phyloP scores from a whole-genome alignment of 2,888 invertebrate species.

The Clusia tigrina region DNA sequence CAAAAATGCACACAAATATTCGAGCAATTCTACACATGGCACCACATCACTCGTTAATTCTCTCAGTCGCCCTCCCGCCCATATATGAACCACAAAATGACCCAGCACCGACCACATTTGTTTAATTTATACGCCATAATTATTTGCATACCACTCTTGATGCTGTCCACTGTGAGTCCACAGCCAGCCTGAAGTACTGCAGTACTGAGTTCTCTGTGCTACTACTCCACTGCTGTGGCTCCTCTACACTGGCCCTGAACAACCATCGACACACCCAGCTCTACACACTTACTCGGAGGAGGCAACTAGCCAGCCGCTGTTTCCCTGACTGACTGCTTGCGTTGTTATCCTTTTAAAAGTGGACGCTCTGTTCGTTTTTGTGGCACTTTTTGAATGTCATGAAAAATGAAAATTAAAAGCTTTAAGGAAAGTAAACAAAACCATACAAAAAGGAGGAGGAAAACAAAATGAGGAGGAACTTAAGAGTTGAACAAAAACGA shows the following conservation, averaged over 20 bases:
- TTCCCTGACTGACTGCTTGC: not conserved
- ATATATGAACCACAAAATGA: not conserved
- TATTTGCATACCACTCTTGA: conserved; percentile 40
- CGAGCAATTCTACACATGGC: conserved; percentile 3
- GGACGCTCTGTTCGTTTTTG: conserved; percentile 2
- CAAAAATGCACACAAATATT: too few relatives aligned
- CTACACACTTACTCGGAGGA: too few relatives aligned
- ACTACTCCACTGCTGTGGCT: too few relatives aligned
- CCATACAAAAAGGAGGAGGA: conserved; percentile 2
- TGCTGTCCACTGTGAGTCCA: conserved; percentile 25
- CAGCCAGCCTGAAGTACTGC: too few relatives aligned
- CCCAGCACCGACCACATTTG: conserved; percentile 24
- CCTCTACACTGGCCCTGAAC: too few relatives aligned
- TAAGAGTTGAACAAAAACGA: too few relatives aligned
- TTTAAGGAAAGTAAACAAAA: conserved; percentile 22
- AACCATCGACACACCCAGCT: not conserved
- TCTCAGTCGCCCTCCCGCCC: too few relatives aligned
- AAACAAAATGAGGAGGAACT: conserved; percentile 14
- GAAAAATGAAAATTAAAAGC: conserved; percentile 25
- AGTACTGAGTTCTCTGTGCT: too few relatives aligned
- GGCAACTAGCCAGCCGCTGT: too few relatives aligned
- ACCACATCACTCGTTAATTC: too few relatives aligned
- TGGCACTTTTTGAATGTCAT: conserved; percentile 11
- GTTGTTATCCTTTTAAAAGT: not conserved
- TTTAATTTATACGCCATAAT: conserved; percentile 43